phyloP scores from a whole-genome alignment of 2,888 invertebrate genomes.

The Thera obeliscata region DNA sequence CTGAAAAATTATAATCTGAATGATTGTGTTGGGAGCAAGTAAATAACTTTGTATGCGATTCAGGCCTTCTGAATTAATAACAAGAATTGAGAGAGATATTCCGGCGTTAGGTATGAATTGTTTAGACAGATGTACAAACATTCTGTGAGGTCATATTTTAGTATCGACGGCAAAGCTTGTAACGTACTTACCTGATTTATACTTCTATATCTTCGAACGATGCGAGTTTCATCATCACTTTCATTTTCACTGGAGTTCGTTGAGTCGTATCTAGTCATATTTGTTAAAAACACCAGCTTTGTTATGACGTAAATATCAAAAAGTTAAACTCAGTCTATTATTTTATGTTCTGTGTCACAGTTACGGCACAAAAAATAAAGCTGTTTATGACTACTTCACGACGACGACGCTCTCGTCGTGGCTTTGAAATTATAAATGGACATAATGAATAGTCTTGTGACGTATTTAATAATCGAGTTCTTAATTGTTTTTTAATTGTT shows the following conservation, averaged over 20 bases:
- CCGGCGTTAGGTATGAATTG: too few relatives aligned
- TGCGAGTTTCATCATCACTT: constrained; percentile 47
- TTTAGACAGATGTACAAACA: too few relatives aligned
- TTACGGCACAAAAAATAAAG: neutral
- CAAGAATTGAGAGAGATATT: too few relatives aligned
- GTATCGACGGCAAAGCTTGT: neutral
- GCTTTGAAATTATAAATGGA: constrained; percentile 17
- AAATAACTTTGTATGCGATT: too few relatives aligned
- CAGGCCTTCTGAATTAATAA: too few relatives aligned
- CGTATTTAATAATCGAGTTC: constrained; percentile 16
- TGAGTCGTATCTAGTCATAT: constrained; percentile 35
- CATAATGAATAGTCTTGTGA: constrained; percentile 8
- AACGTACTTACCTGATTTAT: constrained; percentile 30
- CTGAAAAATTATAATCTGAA: too few relatives aligned
- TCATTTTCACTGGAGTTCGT: constrained; percentile 40
- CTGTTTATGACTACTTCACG: constrained; percentile 1
- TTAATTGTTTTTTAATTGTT: constrained; percentile 30
- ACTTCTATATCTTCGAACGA: constrained; percentile 42
- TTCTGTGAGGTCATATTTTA: too few relatives aligned
- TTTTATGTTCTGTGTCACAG: too few relatives aligned
- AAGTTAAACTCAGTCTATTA: too few relatives aligned
- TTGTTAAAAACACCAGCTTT: neutral
- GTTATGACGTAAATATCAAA: too few relatives aligned
- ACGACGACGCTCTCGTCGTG: constrained; percentile 13
- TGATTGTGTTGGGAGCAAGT: too few relatives aligned